Conservation (phyloP, 1,140 invertebrate species). For the Lordiphosa mommai region DNA sequence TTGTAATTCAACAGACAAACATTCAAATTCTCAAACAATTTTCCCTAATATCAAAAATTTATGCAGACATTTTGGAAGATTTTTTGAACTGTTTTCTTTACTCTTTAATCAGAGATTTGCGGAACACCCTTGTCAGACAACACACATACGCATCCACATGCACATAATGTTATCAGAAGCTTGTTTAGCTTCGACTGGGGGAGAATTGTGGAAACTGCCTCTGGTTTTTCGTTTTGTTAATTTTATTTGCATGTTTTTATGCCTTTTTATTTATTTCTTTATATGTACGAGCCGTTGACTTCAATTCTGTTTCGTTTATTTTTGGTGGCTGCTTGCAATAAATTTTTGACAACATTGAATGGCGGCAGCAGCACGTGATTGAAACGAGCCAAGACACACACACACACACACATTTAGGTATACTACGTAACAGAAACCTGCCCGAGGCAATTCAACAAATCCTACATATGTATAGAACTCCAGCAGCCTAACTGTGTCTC, state of each 20-base stretch:
- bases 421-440: not conserved
- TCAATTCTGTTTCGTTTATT: not conserved
- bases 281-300: conserved; percentile 14
- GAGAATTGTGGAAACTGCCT: conserved; percentile 1
- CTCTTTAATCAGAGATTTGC: not conserved
- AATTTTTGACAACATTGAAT: conserved; percentile 69
- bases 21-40: conserved; percentile 18
- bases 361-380: conserved; percentile 56
- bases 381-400: conserved; percentile 23
- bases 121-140: not conserved
- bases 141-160: not conserved
- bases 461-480: conserved; percentile 1
- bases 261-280: conserved; percentile 66
- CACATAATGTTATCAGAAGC: conserved; percentile 12
- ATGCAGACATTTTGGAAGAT: no score
- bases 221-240: conserved; percentile 54
- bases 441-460: conserved; percentile 4
- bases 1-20: no score
- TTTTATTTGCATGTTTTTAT: conserved; percentile 73
- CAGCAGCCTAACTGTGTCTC: not conserved
- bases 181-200: conserved; percentile 1
- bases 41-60: conserved; percentile 7
- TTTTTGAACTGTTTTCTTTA: no score
- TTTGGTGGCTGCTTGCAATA: conserved; percentile 33
- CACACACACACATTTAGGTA: conserved; percentile 6